Evolutionary conservation across 2,888 invertebrate species (phyloP).

Genomic region (Drosophila eohydei): DNA sequence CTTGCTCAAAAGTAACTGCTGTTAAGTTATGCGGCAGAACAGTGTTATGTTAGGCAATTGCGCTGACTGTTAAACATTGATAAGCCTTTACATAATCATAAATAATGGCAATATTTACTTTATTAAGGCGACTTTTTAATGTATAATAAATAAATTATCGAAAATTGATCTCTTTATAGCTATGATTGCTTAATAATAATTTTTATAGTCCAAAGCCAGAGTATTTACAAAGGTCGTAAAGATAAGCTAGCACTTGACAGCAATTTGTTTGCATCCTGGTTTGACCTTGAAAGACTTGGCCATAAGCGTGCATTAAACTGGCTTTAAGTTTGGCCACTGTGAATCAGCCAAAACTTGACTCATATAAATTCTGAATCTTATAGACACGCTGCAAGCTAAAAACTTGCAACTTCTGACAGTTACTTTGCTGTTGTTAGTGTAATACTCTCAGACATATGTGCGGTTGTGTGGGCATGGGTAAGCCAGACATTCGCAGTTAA

Average conservation of each 20-base stretch:
- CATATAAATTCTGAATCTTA: conserved; percentile 20
- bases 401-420: conserved; percentile 39
- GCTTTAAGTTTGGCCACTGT: conserved; percentile 37
- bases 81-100: not conserved
- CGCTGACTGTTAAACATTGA: no score
- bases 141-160: not conserved
- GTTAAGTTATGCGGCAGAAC: not conserved
- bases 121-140: not conserved
- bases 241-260: conserved; percentile 9
- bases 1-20: not conserved
- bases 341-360: conserved; percentile 20
- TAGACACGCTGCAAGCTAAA: conserved; percentile 16
- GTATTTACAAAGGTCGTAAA: not conserved
- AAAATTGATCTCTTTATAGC: not conserved
- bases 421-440: not conserved
- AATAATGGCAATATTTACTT: not conserved
- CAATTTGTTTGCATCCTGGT: conserved; percentile 4
- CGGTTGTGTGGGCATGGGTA: not conserved
- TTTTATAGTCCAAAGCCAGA: not conserved
- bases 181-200: not conserved
- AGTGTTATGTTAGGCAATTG: not conserved
- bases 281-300: conserved; percentile 11
- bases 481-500: conserved; percentile 50
- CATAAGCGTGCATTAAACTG: conserved; percentile 32
- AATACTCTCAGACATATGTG: not conserved